These are phyloP conservation scores for Pachyuromys duprasi DNA, from an alignment of 2,797 vertebrate species.

Conservation along the genomic window DNA sequence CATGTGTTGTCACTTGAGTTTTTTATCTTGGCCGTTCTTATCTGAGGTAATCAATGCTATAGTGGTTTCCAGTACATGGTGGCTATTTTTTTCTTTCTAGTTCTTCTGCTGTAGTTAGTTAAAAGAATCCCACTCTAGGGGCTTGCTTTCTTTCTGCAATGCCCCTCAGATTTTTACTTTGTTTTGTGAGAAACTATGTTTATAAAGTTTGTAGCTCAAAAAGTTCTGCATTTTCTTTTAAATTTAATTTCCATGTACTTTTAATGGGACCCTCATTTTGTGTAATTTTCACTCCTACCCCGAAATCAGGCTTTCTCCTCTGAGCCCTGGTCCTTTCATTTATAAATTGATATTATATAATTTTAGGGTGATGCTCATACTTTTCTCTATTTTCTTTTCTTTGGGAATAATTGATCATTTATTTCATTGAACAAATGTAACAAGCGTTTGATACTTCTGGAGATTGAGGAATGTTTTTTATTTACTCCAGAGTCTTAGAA, in stretches of 20 bases:
- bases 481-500: not conserved
- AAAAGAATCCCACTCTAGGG: not conserved
- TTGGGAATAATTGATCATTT: not conserved
- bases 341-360: not conserved
- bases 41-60: not conserved
- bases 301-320: slow-evolving; percentile 2
- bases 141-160: not conserved
- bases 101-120: not conserved
- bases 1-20: too few relatives aligned
- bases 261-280: not conserved
- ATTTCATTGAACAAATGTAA: not conserved
- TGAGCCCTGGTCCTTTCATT: not conserved
- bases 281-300: not conserved
- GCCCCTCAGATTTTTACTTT: not conserved
- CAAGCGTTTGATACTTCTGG: too few relatives aligned
- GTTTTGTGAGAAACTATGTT: not conserved
- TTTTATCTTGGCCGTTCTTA: not conserved
- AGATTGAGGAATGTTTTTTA: not conserved
- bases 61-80: not conserved
- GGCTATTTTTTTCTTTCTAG: not conserved
- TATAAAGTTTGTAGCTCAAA: not conserved
- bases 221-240: not conserved
- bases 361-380: not conserved
- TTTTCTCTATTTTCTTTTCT: not conserved
- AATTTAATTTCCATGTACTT: not conserved